These are phyloP conservation scores for Neoaliturus tenellus DNA, from an alignment of 2,888 invertebrate species.

Conservation along the genomic window DNA sequence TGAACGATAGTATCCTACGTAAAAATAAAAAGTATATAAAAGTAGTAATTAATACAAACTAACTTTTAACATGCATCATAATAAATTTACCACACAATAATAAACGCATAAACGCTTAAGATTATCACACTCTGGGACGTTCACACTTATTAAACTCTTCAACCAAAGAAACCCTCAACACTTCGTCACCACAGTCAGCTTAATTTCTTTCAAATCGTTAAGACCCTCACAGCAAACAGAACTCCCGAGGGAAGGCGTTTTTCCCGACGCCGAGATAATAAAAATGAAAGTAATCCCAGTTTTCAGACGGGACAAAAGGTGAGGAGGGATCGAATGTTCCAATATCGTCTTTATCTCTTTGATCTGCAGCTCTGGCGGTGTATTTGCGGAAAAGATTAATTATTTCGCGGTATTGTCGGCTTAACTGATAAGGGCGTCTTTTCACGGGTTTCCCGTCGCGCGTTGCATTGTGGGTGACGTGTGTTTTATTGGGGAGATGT, in stretches of 20 bases:
- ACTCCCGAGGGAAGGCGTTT: constrained; percentile 6
- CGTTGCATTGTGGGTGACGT: background rate
- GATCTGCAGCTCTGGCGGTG: constrained; percentile 4
- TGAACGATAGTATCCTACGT: too few relatives aligned
- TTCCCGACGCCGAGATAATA: constrained; percentile 29
- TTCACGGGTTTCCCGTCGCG: background rate
- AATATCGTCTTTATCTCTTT: constrained; percentile 47
- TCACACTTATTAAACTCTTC: too few relatives aligned
- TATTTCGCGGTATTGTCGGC: constrained; percentile 18
- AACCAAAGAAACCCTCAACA: background rate
- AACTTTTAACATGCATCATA: too few relatives aligned
- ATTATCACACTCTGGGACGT: too few relatives aligned
- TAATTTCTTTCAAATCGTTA: constrained; percentile 13
- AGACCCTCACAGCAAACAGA: constrained; percentile 15
- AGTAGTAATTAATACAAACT: too few relatives aligned
- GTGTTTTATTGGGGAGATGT: background rate
- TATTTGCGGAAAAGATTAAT: constrained; percentile 57
- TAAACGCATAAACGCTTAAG: too few relatives aligned
- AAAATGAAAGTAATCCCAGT: constrained; percentile 43
- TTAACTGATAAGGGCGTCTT: background rate
- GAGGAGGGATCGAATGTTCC: background rate
- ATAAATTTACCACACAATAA: too few relatives aligned
- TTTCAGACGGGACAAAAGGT: constrained; percentile 34
- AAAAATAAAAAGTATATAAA: too few relatives aligned
- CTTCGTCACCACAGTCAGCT: background rate